Evolutionary conservation across 2,113 vertebrate species (phyloP).

Genomic region (Halichoerus grypus): DNA sequence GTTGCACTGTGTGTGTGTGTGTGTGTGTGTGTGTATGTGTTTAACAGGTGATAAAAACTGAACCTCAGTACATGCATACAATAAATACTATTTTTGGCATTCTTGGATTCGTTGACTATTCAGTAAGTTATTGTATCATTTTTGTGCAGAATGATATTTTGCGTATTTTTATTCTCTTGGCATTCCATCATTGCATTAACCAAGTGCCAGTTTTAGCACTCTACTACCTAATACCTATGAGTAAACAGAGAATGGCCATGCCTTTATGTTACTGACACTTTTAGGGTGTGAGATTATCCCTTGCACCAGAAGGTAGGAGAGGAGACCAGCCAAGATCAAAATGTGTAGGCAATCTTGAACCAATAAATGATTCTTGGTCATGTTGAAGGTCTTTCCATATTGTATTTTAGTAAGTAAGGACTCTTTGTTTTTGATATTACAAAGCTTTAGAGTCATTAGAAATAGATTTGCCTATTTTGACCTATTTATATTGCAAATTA

Average conservation of each 20-base stretch:
- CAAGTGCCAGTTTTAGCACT: not conserved
- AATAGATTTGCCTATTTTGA: not conserved
- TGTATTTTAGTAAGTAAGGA: not conserved
- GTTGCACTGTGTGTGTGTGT: not conserved
- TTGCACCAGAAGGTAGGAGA: not conserved
- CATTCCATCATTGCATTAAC: not conserved
- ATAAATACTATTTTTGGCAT: conserved; percentile 2
- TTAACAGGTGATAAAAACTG: not conserved
- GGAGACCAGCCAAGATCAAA: not conserved
- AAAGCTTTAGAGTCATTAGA: not conserved
- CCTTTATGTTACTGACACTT: not conserved
- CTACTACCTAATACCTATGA: not conserved
- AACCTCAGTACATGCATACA: not conserved
- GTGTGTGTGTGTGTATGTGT: not conserved
- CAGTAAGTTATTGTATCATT: not conserved
- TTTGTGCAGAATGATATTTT: not conserved
- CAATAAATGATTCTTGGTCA: not conserved
- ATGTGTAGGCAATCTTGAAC: not conserved
- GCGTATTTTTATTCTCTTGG: not conserved
- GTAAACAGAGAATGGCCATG: not conserved
- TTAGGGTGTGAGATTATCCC: not conserved
- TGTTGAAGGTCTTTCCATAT: not conserved
- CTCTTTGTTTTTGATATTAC: not conserved
- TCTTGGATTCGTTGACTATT: not conserved
- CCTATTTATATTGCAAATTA: not conserved